phyloP scores from a whole-genome alignment of 2,113 vertebrate genomes.

The Leucopternis melanops region DNA sequence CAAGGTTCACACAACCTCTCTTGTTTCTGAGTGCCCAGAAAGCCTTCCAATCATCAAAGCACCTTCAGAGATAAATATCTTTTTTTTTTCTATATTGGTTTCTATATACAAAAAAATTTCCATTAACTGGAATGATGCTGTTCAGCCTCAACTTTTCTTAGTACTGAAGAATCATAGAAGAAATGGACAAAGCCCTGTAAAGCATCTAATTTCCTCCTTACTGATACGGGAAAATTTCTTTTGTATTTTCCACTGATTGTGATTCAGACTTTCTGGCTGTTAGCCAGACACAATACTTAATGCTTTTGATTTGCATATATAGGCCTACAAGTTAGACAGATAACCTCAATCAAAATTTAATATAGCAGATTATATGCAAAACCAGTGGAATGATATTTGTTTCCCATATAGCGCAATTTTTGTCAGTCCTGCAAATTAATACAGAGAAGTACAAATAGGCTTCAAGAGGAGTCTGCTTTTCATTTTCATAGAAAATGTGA shows the following conservation, averaged over 20 bases:
- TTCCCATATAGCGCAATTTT: neutral
- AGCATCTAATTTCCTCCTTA: neutral
- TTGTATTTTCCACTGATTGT: neutral
- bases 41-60: neutral
- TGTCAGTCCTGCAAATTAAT: neutral
- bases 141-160: neutral
- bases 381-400: neutral
- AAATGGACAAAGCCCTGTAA: neutral
- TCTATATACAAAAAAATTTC: neutral
- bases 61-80: neutral
- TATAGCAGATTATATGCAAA: neutral
- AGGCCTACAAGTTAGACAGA: neutral
- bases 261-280: constrained; percentile 24
- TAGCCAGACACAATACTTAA: neutral
- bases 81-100: neutral
- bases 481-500: neutral
- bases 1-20: neutral
- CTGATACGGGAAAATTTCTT: neutral
- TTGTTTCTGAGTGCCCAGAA: neutral
- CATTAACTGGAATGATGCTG: neutral
- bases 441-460: neutral
- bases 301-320: neutral
- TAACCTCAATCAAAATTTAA: constrained; percentile 1
- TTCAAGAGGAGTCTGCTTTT: neutral
- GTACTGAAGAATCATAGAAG: neutral